Evolutionary conservation across 2,797 vertebrate genomes (phyloP).

Genomic region (Halcyon badia): DNA sequence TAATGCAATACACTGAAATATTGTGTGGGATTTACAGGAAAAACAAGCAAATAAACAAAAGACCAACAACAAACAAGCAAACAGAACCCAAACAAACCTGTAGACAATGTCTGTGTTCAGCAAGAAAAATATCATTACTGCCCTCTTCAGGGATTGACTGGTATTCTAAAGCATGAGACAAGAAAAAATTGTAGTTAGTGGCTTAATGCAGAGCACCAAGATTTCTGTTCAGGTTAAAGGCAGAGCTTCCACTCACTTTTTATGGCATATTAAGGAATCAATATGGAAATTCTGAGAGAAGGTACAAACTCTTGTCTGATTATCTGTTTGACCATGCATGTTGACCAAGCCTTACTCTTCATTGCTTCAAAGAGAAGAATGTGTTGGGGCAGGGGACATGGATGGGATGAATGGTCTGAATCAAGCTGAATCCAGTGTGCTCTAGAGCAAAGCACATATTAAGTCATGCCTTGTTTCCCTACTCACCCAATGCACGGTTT

Average conservation of each 20-base stretch:
- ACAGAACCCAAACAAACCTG: not conserved
- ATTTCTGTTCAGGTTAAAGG: not conserved
- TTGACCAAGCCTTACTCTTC: not conserved
- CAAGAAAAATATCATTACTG: not conserved
- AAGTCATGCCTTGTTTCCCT: not conserved
- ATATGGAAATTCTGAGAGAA: not conserved
- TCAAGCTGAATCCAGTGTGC: not conserved
- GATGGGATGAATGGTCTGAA: not conserved
- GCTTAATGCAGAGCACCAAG: not conserved
- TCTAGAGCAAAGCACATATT: not conserved
- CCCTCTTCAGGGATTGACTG: not conserved
- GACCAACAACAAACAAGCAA: too few species aligned
- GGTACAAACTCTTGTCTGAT: not conserved
- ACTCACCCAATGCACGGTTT: accelerated
- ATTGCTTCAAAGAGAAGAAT: not conserved
- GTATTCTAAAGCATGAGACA: not conserved
- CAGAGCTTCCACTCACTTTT: not conserved
- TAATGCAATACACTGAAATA: not conserved
- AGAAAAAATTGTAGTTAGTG: not conserved
- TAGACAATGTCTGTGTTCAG: not conserved
- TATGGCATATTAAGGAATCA: not conserved
- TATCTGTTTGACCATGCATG: accelerated
- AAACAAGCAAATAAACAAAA: not conserved
- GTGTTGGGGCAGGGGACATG: too few species aligned
- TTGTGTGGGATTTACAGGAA: not conserved